Evolutionary conservation across 2,888 invertebrate species (phyloP).

Genomic region (Luperina nickerlii): DNA sequence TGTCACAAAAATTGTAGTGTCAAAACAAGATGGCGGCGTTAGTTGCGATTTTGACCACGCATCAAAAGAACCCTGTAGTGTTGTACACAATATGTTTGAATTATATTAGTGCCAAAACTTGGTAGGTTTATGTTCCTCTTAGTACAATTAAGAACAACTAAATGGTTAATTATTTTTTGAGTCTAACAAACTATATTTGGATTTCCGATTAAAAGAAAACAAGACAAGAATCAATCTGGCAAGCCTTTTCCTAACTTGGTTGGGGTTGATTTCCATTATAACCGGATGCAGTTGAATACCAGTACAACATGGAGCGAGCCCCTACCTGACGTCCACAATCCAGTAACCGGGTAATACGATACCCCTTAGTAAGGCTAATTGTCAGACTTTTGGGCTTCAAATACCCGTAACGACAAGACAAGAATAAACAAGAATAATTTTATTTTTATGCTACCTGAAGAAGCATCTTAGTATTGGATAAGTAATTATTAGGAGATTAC

Average conservation of each 20-base stretch:
- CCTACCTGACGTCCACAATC: not conserved
- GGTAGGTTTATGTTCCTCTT: not conserved
- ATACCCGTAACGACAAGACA: not conserved
- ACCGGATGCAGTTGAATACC: no score
- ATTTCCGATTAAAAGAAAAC: not conserved
- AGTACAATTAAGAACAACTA: not conserved
- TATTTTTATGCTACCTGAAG: not conserved
- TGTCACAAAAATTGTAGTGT: no score
- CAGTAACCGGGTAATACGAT: not conserved
- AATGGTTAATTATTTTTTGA: not conserved
- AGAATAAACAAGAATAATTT: not conserved
- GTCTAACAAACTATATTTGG: not conserved
- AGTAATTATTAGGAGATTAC: conserved; percentile 4
- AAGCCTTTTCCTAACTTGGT: not conserved
- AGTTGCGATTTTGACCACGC: no score
- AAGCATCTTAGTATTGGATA: not conserved
- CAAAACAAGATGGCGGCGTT: no score
- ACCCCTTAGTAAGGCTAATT: not conserved
- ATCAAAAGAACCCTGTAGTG: no score
- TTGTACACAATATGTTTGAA: not conserved
- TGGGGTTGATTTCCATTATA: not conserved
- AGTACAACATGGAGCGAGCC: no score
- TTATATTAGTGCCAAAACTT: no score
- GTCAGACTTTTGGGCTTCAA: not conserved
- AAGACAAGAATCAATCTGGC: not conserved